Base-by-base conservation (phyloP, 2,113 vertebrate species). In the Oncorhynchus nerka region DNA sequence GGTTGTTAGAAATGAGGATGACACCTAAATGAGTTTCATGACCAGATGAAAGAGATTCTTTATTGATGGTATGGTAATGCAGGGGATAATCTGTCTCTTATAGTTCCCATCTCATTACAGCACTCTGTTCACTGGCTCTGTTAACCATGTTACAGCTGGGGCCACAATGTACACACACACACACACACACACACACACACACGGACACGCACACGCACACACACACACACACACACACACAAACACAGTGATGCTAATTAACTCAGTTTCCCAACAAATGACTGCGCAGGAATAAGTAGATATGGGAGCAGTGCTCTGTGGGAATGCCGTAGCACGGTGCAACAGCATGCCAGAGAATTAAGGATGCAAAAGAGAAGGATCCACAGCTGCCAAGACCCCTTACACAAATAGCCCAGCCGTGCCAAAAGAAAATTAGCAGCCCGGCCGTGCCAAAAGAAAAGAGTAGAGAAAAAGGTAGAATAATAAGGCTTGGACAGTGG, bases 221-320 rank as follows among this genome's bases (percentile, higher is more conserved):
- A 0, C 65, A 28, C 13, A 67, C 16, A 24, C 28, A 55, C 26
- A 66, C 4, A 51, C 49, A n/a, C 48, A 75, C 45, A 71, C 68
- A 64, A 8, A 51, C 68, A 39, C 26, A 66, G 51, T 64, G 67
- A 55, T 73, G 76, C 68, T 84, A 85, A 90, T 90, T 89, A 85
- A 87, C 79, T 85, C 74, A 26, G 73, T 81, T 81, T 87, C 62
- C 68, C 65, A 81, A 80, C 77, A 85, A 84, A 86, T 73, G 68
- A 83, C 72, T 64, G 79, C 16, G 79, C 79, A 84, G 64, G 30
- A 82, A 80, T 49, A 73, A 51, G 68, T 81, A 79, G 85, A 86
- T 89, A 81, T 89, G 86, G 84, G 71, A 76, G 74, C 1, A 34
- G 34, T 20, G 78, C 62, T 74, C 67, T 70, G 3, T 34, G 66